phyloP scores from a whole-genome alignment of 2,888 invertebrate species.

The Habrosyne pyritoides region DNA sequence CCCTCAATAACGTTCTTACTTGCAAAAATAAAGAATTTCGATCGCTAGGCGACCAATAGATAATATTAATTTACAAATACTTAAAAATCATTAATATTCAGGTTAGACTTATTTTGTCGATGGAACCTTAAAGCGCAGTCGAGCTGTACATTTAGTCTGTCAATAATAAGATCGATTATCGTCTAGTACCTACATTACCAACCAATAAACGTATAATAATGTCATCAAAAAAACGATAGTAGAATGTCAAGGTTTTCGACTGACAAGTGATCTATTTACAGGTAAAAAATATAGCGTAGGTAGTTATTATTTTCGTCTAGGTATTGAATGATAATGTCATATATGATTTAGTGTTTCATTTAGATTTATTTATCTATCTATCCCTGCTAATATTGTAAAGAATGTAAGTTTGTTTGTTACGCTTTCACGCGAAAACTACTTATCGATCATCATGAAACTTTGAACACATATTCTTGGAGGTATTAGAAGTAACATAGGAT shows the following conservation, averaged over 20 bases:
- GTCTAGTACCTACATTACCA: slow-evolving; percentile 1
- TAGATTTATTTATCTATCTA: not conserved
- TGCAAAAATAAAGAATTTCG: no score
- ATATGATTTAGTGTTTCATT: not conserved
- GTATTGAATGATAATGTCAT: not conserved
- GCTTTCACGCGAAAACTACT: no score
- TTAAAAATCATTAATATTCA: no score
- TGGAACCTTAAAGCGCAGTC: not conserved
- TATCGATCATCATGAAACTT: no score
- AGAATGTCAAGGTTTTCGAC: slow-evolving; percentile 45
- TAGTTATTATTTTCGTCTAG: not conserved
- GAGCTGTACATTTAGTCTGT: not conserved
- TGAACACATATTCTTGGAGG: no score
- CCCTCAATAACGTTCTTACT: no score
- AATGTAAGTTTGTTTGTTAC: no score
- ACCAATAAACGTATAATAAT: slow-evolving; percentile 12
- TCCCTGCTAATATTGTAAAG: no score
- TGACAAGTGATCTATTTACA: slow-evolving; percentile 37
- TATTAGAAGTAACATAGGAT: no score
- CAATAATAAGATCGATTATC: slow-evolving; percentile 1
- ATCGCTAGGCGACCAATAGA: no score
- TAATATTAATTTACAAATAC: no score
- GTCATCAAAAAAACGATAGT: slow-evolving; percentile 12
- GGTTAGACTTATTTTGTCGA: not conserved
- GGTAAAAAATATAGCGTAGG: slow-evolving; percentile 2